A percentile compares a stretch with the other conserved stretches of the same genome.
Conservation (phyloP, 2,888 invertebrate species). For the Sicus ferrugineus region DNA sequence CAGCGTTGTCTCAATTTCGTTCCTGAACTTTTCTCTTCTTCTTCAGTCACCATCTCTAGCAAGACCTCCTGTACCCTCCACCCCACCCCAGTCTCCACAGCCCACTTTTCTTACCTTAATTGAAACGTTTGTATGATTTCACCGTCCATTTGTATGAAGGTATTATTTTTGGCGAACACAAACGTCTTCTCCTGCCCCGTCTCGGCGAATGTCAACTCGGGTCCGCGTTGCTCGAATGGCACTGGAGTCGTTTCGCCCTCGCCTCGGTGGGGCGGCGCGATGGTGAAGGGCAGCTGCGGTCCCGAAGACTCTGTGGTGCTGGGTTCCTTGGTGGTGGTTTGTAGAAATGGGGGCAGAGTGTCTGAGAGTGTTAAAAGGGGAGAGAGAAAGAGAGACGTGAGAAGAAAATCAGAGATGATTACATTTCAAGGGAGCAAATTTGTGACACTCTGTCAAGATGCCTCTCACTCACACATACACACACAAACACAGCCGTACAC, state of each 20-base stretch:
- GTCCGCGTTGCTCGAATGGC: slow-evolving; percentile 77
- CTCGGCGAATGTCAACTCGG: slow-evolving; percentile 84
- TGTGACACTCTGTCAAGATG: not conserved
- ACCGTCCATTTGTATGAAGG: slow-evolving; percentile 90
- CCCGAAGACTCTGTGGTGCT: slow-evolving; percentile 66
- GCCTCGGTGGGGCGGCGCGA: slow-evolving; percentile 44
- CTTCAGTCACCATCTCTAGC: not conserved
- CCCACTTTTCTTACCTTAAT: slow-evolving; percentile 72
- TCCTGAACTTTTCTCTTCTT: not conserved
- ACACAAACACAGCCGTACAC: too few species aligned
- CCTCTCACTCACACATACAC: too few species aligned
- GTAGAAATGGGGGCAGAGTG: slow-evolving; percentile 67
- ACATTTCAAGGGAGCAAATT: not conserved
- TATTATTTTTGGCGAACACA: slow-evolving; percentile 90
- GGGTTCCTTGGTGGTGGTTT: slow-evolving; percentile 66
- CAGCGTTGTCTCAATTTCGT: too few species aligned
- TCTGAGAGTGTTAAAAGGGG: slow-evolving; percentile 56
- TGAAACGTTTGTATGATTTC: slow-evolving; percentile 89
- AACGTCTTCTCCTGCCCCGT: slow-evolving; percentile 86
- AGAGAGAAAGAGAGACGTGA: not conserved
- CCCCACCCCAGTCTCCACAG: not conserved
- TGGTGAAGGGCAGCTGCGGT: slow-evolving; percentile 50
- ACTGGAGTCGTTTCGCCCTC: slow-evolving; percentile 67
- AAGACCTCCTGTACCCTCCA: not conserved
- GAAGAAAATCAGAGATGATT: not conserved